Percentiles rank a stretch among this genome's conserved stretches.
Conservation (phyloP, 2,113 vertebrate genomes). For the Percina caprodes region DNA sequence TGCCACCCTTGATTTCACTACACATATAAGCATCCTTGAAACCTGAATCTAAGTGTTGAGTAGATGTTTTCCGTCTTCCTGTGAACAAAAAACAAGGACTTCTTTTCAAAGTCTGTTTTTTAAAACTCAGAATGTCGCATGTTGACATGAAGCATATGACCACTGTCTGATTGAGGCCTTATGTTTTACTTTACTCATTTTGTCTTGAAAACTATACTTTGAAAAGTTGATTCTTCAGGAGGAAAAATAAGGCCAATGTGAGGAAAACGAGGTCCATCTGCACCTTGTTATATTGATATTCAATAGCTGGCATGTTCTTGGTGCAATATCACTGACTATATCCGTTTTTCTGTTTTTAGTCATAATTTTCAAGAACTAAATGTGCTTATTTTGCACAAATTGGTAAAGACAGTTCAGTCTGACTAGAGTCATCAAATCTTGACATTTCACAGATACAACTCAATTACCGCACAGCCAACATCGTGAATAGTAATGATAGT, state of each 20-base stretch:
- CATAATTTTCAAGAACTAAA: constrained; percentile 4
- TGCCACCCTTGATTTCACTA: no score
- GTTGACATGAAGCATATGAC: not conserved
- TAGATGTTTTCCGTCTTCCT: not conserved
- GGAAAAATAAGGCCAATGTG: not conserved
- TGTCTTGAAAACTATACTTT: not conserved
- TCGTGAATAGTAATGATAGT: not conserved
- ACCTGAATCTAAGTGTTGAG: no score
- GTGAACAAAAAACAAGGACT: not conserved
- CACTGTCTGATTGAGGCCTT: not conserved
- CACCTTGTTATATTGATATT: not conserved
- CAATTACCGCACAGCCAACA: not conserved
- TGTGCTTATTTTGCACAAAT: constrained; percentile 12
- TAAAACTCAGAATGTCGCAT: not conserved
- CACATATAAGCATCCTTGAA: not conserved
- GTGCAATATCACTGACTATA: not conserved
- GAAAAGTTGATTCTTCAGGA: not conserved
- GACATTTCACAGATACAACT: not conserved
- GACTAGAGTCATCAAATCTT: not conserved
- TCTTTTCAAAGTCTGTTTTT: not conserved
- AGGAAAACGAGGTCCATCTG: no score
- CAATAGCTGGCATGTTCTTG: not conserved
- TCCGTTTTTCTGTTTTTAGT: not conserved
- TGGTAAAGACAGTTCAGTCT: not conserved
- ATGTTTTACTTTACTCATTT: not conserved